A percentile compares a stretch with the other conserved stretches of the same genome.
Evolutionary conservation across 1,140 invertebrate genomes (phyloP).

Genomic region (Diabrotica virgifera): DNA sequence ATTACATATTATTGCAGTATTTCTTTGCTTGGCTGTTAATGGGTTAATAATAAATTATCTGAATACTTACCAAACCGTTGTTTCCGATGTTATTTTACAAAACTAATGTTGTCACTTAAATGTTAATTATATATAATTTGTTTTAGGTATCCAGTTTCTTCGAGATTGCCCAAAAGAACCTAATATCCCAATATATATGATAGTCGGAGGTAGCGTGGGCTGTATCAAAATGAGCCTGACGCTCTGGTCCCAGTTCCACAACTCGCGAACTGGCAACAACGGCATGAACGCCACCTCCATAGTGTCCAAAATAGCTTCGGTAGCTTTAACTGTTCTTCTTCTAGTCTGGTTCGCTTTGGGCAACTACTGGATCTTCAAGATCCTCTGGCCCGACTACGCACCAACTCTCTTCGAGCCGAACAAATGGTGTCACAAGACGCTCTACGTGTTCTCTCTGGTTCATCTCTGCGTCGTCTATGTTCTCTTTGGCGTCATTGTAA

Average conservation of each 20-base stretch:
- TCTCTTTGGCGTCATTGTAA: conserved; percentile 55
- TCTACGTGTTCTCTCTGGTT: conserved; percentile 74
- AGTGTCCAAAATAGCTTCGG: conserved; percentile 49
- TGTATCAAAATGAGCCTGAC: conserved; percentile 67
- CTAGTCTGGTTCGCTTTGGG: conserved; percentile 72
- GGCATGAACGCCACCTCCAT: conserved; percentile 53
- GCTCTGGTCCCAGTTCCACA: conserved; percentile 66
- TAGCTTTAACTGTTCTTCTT: conserved; percentile 64
- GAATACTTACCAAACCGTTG: too few species aligned
- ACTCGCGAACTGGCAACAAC: conserved; percentile 56
- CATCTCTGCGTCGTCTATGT: conserved; percentile 69
- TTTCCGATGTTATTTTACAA: too few species aligned
- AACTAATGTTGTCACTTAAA: too few species aligned
- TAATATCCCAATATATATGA: conserved; percentile 77
- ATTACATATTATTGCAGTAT: too few species aligned
- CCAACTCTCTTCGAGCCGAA: conserved; percentile 68
- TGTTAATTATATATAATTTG: too few species aligned
- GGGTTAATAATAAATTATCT: too few species aligned
- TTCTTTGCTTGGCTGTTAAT: too few species aligned
- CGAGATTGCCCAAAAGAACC: conserved; percentile 75
- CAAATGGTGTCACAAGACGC: conserved; percentile 71
- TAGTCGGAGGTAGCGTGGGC: conserved; percentile 74
- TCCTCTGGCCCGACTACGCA: conserved; percentile 70
- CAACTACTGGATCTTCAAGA: conserved; percentile 77
- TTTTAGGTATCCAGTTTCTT: conserved; percentile 72